Evolutionary conservation across 2,113 vertebrate species (phyloP).

Genomic region (Corythaeola cristata): DNA sequence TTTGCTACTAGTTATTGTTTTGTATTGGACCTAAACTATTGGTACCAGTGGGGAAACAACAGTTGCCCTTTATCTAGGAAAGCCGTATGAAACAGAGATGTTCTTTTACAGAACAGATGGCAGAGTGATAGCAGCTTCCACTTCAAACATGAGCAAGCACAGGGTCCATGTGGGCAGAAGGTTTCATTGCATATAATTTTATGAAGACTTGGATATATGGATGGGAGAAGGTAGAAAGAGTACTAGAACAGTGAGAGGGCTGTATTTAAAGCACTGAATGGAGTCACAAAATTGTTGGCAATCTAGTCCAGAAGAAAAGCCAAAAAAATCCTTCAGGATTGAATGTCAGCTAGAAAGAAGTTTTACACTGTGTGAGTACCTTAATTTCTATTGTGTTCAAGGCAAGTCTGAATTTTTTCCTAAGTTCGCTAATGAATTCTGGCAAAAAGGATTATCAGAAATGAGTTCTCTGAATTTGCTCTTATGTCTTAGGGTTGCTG

Average conservation of each 20-base stretch:
- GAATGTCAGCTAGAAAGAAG: not conserved
- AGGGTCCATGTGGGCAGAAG: not conserved
- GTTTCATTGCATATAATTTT: not conserved
- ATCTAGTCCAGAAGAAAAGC: not conserved
- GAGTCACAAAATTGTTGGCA: not conserved
- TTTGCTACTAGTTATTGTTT: not conserved
- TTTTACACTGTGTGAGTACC: not conserved
- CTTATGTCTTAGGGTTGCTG: not conserved
- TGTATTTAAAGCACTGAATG: not conserved
- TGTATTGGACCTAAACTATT: not conserved
- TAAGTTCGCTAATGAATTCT: not conserved
- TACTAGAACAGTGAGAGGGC: not conserved
- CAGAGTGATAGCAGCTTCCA: slow-evolving; percentile 21
- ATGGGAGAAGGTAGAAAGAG: not conserved
- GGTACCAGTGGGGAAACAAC: not conserved
- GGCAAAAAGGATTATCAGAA: not conserved
- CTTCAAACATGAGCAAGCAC: slow-evolving; percentile 15
- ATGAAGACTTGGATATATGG: not conserved
- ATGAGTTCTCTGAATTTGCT: not conserved
- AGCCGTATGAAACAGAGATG: not conserved
- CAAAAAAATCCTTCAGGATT: not conserved
- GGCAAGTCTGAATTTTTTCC: not conserved
- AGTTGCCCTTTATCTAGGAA: slow-evolving; percentile 1
- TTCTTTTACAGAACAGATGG: slow-evolving; percentile 47
- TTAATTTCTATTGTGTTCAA: not conserved